Evolutionary conservation across 2,888 invertebrate species (phyloP).

Genomic region (Amphiduros pacificus): DNA sequence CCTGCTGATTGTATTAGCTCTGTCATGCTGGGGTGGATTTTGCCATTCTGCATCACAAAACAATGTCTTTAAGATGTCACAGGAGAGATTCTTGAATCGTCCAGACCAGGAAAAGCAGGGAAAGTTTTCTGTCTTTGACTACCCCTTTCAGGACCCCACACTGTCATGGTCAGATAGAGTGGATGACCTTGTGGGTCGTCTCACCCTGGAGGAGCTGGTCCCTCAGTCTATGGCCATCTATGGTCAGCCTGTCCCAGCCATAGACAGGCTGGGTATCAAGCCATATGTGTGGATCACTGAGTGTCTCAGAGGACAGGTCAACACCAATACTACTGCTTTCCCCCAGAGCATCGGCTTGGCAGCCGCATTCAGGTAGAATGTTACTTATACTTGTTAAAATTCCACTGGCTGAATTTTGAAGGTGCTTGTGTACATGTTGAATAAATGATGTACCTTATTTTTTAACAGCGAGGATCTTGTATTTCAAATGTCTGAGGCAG

Average conservation of each 20-base stretch:
- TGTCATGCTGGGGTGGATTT: too few relatives aligned
- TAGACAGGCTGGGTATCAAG: slow-evolving; percentile 44
- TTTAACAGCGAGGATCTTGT: slow-evolving; percentile 33
- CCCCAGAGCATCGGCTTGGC: slow-evolving; percentile 10
- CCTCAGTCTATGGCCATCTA: slow-evolving; percentile 1
- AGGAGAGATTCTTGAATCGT: too few relatives aligned
- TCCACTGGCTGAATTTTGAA: not conserved
- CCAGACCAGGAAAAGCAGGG: too few relatives aligned
- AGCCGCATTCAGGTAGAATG: slow-evolving; percentile 7
- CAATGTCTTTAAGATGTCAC: too few relatives aligned
- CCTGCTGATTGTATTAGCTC: too few relatives aligned
- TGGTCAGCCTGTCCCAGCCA: slow-evolving; percentile 40
- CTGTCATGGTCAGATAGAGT: slow-evolving; percentile 49
- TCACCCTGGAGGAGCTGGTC: slow-evolving; percentile 44
- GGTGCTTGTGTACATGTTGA: not conserved
- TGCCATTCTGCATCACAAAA: too few relatives aligned
- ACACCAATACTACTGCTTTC: slow-evolving; percentile 47
- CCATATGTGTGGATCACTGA: slow-evolving; percentile 54
- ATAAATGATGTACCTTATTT: not conserved
- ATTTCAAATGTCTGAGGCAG: slow-evolving; percentile 29
- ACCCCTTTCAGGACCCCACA: slow-evolving; percentile 46
- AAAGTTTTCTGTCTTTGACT: not conserved
- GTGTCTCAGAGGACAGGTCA: slow-evolving; percentile 49
- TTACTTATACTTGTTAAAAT: too few relatives aligned
- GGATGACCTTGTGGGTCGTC: slow-evolving; percentile 44